phyloP scores from a whole-genome alignment of 2,113 vertebrate genomes.

The Cheilinus undulatus region DNA sequence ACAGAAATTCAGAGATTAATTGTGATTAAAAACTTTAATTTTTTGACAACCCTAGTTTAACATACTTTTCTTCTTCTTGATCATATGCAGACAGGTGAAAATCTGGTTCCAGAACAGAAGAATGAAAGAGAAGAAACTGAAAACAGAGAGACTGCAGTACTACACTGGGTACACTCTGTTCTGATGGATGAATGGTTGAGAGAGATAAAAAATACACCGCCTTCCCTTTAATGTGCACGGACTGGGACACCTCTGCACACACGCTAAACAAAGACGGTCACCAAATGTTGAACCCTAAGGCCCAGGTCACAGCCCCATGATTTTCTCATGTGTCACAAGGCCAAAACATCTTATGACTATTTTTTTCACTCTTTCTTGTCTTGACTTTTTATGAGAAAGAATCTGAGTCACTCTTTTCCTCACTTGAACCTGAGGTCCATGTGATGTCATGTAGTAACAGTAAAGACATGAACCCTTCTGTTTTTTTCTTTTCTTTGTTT shows the following conservation, averaged over 20 bases:
- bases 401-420: neutral
- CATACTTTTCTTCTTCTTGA: neutral
- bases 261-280: neutral
- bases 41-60: neutral
- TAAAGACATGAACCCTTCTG: neutral
- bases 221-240: neutral
- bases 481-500: neutral
- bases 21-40: too few relatives aligned
- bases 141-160: conserved; percentile 92
- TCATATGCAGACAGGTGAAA: conserved; percentile 87
- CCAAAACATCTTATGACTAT: neutral
- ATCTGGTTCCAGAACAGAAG: conserved; percentile 97
- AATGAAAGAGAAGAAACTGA: conserved; percentile 98
- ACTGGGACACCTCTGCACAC: neutral
- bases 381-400: neutral
- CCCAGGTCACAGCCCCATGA: neutral
- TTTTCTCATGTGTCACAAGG: neutral
- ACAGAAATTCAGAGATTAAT: too few relatives aligned
- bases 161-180: conserved; percentile 89
- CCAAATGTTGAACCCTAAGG: neutral
- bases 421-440: neutral
- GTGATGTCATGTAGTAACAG: neutral
- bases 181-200: conserved; percentile 4
- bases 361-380: neutral
- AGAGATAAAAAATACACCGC: neutral